A percentile compares a stretch with the other conserved stretches of the same genome.
These are phyloP conservation scores for Chloropsis cyanopogon DNA, from an alignment of 2,113 vertebrate species.

Conservation along the genomic window DNA sequence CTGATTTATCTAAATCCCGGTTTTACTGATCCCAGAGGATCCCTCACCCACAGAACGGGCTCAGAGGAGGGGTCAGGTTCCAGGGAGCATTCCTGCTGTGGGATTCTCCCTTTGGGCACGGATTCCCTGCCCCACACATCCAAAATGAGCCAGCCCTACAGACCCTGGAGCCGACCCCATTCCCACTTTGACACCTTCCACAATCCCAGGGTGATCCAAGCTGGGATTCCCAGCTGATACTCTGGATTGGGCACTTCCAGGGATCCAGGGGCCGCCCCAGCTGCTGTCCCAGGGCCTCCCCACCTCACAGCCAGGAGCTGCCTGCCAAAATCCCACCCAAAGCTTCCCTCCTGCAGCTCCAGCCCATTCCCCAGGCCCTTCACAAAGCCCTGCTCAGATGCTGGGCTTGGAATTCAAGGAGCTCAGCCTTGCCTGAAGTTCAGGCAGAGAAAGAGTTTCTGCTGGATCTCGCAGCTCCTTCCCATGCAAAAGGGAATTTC, in stretches of 20 bases:
- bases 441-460: background rate
- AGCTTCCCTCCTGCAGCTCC: background rate
- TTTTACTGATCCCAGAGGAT: too few relatives aligned
- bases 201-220: background rate
- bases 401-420: background rate
- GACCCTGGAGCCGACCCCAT: background rate
- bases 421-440: background rate
- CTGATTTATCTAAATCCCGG: background rate
- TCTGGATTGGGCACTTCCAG: too few relatives aligned
- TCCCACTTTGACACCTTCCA: background rate
- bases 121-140: background rate
- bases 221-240: too few relatives aligned
- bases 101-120: too few relatives aligned
- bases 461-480: background rate
- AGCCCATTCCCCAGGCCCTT: too few relatives aligned
- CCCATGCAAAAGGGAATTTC: background rate
- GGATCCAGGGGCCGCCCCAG: background rate
- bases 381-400: background rate
- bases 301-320: background rate
- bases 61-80: background rate
- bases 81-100: background rate
- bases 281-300: background rate
- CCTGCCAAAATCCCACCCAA: background rate
- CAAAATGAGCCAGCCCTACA: background rate
- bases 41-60: background rate